These are phyloP conservation scores for Xestobium rufovillosum DNA, from an alignment of 2,888 invertebrate species.

Conservation along the genomic window DNA sequence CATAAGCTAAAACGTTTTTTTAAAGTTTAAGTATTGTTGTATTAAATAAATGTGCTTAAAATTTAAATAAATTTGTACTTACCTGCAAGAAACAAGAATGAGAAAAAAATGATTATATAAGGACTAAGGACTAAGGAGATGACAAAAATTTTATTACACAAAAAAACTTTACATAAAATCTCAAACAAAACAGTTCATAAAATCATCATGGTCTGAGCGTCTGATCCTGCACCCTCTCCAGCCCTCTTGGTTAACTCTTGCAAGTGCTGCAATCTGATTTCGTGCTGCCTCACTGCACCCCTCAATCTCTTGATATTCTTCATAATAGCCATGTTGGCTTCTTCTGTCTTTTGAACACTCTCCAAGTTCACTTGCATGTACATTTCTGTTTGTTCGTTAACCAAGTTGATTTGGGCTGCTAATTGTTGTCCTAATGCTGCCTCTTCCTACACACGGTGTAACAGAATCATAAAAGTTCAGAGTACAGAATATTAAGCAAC, in stretches of 20 bases:
- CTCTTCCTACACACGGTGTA: constrained; percentile 29
- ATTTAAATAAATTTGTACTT: too few species aligned
- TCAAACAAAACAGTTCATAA: too few species aligned
- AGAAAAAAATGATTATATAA: too few species aligned
- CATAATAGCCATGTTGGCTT: constrained; percentile 37
- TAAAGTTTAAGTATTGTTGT: too few species aligned
- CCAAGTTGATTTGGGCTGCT: constrained; percentile 36
- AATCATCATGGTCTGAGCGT: too few species aligned
- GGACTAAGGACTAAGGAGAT: too few species aligned
- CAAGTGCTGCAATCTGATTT: constrained; percentile 31
- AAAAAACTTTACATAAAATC: too few species aligned
- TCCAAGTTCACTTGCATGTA: constrained; percentile 36
- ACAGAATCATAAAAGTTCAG: constrained; percentile 3
- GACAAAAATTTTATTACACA: too few species aligned
- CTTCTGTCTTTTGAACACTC: constrained; percentile 35
- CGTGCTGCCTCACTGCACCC: constrained; percentile 32
- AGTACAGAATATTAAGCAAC: neutral
- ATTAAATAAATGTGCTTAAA: too few species aligned
- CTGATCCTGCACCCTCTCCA: neutral
- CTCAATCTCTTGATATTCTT: constrained; percentile 37
- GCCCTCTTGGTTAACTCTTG: constrained; percentile 4
- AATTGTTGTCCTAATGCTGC: constrained; percentile 37
- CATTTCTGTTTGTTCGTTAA: constrained; percentile 35
- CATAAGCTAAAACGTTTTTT: too few species aligned
- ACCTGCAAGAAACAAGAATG: too few species aligned